These are phyloP conservation scores for Micrastur ruficollis DNA, from an alignment of 2,797 vertebrate species.

Conservation along the genomic window DNA sequence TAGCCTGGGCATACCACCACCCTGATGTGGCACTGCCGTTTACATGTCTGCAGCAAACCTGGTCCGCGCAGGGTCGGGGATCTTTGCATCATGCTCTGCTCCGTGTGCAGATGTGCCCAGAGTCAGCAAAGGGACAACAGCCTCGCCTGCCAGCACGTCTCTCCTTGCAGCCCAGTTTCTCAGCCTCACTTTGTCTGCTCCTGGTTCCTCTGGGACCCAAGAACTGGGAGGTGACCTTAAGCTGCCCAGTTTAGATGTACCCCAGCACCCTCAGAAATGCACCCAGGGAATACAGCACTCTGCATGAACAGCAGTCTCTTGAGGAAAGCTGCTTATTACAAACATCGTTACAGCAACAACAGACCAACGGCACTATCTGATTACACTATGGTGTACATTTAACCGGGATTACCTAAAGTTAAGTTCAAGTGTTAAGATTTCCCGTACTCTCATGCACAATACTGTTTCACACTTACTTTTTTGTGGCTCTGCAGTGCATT, in stretches of 20 bases:
- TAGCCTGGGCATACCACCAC: neutral
- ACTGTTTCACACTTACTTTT: neutral
- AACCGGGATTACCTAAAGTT: neutral
- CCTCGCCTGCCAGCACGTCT: neutral
- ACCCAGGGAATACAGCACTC: neutral
- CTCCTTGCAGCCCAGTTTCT: neutral
- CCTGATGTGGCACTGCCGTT: fast-evolving
- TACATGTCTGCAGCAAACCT: neutral
- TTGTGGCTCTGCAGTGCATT: neutral
- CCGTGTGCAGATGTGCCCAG: neutral
- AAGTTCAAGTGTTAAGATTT: neutral
- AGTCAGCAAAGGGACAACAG: neutral
- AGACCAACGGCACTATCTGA: neutral
- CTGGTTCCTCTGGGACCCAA: neutral
- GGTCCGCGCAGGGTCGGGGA: neutral
- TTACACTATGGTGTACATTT: neutral
- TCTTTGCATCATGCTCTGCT: neutral
- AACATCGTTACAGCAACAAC: neutral
- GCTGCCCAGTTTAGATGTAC: neutral
- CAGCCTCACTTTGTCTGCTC: neutral
- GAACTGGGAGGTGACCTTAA: neutral
- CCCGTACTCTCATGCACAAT: neutral
- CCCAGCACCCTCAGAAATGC: neutral
- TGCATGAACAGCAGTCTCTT: fast-evolving
- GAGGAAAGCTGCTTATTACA: slow-evolving; percentile 10